Conservation (phyloP, 2,113 vertebrate species). For the Oncorhynchus masou region DNA sequence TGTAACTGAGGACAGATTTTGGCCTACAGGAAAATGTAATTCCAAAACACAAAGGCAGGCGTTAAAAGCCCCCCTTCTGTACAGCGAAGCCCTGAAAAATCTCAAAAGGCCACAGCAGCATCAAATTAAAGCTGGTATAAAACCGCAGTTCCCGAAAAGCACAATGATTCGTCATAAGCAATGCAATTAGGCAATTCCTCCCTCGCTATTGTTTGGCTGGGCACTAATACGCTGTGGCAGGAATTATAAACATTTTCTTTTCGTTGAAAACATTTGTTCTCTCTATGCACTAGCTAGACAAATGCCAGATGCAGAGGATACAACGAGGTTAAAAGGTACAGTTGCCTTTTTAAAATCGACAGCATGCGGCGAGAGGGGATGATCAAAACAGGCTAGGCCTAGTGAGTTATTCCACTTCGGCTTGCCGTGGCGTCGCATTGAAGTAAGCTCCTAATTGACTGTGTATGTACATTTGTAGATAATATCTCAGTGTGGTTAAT, state of each 20-base stretch:
- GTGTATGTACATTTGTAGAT: constrained; percentile 59
- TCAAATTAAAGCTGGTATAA: constrained; percentile 40
- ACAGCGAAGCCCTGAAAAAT: constrained; percentile 5
- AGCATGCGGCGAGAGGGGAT: constrained; percentile 19
- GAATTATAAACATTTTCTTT: constrained; percentile 58
- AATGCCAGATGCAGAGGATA: constrained; percentile 58
- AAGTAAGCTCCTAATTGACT: constrained; percentile 36
- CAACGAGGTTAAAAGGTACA: constrained; percentile 39
- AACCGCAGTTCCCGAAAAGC: constrained; percentile 38
- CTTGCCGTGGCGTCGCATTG: constrained; percentile 30
- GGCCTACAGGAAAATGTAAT: neutral
- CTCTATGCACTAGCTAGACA: constrained; percentile 44
- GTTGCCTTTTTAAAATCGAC: constrained; percentile 14
- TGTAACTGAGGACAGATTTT: neutral
- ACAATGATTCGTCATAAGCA: constrained; percentile 50
- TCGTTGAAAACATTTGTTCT: constrained; percentile 42
- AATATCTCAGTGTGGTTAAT: constrained; percentile 68
- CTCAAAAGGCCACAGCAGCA: constrained; percentile 7
- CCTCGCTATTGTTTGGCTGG: constrained; percentile 26
- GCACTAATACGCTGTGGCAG: constrained; percentile 47
- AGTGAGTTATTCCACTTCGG: constrained; percentile 40
- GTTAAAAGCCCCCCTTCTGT: constrained; percentile 3
- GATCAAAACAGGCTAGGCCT: constrained; percentile 41
- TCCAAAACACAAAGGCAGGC: neutral
- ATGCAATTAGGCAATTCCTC: constrained; percentile 50